Base-by-base conservation (phyloP, 2,797 vertebrate genomes). In the Sebastes nivosus region DNA sequence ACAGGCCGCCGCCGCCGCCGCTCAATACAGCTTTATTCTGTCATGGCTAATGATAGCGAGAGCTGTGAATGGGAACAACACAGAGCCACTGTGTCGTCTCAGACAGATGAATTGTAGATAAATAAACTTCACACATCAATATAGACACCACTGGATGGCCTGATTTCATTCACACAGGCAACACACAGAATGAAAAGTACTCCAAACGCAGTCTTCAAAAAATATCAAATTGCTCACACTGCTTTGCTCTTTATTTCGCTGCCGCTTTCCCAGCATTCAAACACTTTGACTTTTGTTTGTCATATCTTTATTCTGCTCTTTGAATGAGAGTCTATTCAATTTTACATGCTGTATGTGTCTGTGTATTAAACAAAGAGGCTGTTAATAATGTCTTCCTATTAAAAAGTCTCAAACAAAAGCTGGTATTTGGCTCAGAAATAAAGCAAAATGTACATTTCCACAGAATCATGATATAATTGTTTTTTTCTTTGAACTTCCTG, bases 21-120 rank as follows among this genome's bases (percentile, higher is more conserved):
- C 83, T 90, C 88, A 36, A 78, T 84, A 82, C 78, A 72, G 80
- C 78, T 87, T 85, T 46, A 85, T 83, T 82, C 88, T 89, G 80
- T 84, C 83, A 79, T 10, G 14, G 75, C 73, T 88, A 81, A 87
- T 86, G 79, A 88, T 69, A 75, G 67, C 29, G 18, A 22, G 81
- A 73, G 74, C 79, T 34, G 60, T n/a, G 86, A 75, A 73, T 59
- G 81, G 60, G 70, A 81, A 76, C 75, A 77, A 67, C 77, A 57
- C 27, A 0, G 79, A 82, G 74, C 60, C 60, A 3, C 67, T 1
- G 71, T 18, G 77, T 78, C 25, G 64, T 32, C 61, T 67, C 55
- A 79, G 81, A 69, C 77, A 73, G 84, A 88, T 77, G 75, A 83
- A 75, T 52, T 78, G 71, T 54, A 81, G 75, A 84, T 84, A 82